Evolutionary conservation across 2,797 vertebrate genomes (phyloP).

Genomic region (Enoplosus armatus): DNA sequence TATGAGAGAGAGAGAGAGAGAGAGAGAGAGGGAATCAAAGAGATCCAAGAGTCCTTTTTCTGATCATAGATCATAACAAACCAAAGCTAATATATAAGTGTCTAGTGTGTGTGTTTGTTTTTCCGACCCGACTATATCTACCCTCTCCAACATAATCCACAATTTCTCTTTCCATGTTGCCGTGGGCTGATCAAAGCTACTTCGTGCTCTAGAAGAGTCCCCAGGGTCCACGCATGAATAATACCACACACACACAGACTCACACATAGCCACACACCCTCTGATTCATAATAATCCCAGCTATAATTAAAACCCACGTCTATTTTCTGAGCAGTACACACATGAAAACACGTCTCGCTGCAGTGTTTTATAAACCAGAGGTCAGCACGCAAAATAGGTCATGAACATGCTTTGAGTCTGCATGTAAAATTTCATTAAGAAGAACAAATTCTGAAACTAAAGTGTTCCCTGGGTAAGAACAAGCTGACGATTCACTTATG

Average conservation of each 20-base stretch:
- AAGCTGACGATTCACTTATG: conserved; percentile 16
- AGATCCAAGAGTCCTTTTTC: neutral
- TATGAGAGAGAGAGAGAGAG: neutral
- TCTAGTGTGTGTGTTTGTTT: conserved; percentile 7
- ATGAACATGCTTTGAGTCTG: conserved; percentile 3
- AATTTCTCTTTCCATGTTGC: conserved; percentile 39
- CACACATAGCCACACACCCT: neutral
- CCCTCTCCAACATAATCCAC: conserved; percentile 19
- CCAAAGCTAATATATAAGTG: neutral
- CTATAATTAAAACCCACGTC: conserved; percentile 47
- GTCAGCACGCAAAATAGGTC: conserved; percentile 41
- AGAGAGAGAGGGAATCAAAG: neutral
- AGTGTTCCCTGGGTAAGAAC: neutral
- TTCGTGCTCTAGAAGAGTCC: conserved; percentile 36
- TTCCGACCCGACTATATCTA: neutral
- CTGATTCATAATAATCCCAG: conserved; percentile 40
- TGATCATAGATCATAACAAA: conserved; percentile 18
- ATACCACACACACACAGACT: neutral
- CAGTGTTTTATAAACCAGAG: conserved; percentile 45
- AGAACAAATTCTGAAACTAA: neutral
- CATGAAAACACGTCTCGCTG: conserved; percentile 24
- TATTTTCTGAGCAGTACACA: conserved; percentile 24
- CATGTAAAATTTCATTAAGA: conserved; percentile 6
- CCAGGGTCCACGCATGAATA: conserved; percentile 28
- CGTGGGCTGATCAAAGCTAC: conserved; percentile 61